phyloP scores from a whole-genome alignment of 2,113 vertebrate genomes.

The Ia io region DNA sequence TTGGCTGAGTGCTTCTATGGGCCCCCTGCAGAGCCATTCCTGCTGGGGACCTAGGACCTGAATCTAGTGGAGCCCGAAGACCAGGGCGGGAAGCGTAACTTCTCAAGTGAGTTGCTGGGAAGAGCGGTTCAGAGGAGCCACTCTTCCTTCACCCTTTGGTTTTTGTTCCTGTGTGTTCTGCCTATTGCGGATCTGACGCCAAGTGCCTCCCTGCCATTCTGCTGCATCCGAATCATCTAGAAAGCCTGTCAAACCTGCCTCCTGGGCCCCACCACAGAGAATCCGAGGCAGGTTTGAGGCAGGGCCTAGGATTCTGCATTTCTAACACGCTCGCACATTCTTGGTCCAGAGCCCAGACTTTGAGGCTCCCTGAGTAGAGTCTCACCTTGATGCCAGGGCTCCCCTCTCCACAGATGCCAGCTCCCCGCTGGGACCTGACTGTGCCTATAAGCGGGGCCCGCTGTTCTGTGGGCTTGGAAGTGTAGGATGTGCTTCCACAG shows the following conservation, averaged over 20 bases:
- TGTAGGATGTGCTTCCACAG: rapidly evolving
- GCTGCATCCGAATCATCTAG: background rate
- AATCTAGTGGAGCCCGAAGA: background rate
- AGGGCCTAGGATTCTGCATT: background rate
- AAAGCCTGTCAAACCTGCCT: background rate
- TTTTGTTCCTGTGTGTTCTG: rapidly evolving
- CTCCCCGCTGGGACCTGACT: rapidly evolving
- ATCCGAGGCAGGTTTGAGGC: background rate
- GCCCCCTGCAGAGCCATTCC: background rate
- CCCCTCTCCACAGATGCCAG: too few species aligned
- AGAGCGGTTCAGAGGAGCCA: too few species aligned
- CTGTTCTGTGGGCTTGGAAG: too few species aligned
- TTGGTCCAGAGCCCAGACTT: background rate
- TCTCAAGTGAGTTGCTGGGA: background rate
- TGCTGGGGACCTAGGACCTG: background rate
- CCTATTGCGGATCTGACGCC: background rate
- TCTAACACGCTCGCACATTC: background rate
- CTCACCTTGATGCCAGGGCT: background rate
- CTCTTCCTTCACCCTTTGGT: background rate
- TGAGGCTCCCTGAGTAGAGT: background rate
- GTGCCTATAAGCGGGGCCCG: background rate
- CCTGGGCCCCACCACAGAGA: background rate
- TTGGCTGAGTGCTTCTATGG: background rate
- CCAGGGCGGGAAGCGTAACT: background rate
- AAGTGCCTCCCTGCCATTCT: too few species aligned